Evolutionary conservation across 2,797 vertebrate species (phyloP), one percentile per base, ranked within the genome.

Genomic region (Tympanoctomys barrerae): DNA sequence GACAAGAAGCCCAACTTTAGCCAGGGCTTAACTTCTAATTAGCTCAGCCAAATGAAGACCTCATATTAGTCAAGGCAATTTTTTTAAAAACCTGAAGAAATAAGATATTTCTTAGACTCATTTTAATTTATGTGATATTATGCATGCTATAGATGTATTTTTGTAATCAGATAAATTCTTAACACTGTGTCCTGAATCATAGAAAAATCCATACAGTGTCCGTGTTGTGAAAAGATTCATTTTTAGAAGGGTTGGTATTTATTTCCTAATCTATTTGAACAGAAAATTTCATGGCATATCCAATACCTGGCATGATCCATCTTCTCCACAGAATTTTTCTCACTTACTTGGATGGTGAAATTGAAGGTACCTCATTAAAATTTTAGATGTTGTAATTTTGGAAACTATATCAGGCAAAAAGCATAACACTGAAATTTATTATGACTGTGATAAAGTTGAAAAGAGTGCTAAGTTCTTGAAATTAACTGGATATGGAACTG

Each of bases 371-470:
- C 84, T 77, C 7, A 11, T 89, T 90, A 80, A 92, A 49, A 61
- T 46, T 88, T 28, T 16, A 94, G 62, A 22, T 89, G 78, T 85
- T 79, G 4, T 62, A 39, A 94, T 90, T 94, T 89, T 92, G 42
- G 73, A 95, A 93, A 89, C n/a, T 80, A 96, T 39, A 52, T 88
- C 22, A 70, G 62, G n/a, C 61, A 94, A 88, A 92, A 95, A 1
- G 24, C 52, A 77, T n/a, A 95, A 66, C 13, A 75, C 6, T 13
- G 16, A 90, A 81, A 82, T 89, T 80, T 59, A 94, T 39, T n/a
- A 14, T 57, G 36, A 46, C 52, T 59, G 0, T 57, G 75, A 59
- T 54, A 87, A 84, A 87, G 46, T 59, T 10, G n/a, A 54, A 46
- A 91, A 78, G 24, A 46, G 6, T 83, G 24, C 46, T 77, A 88